These are phyloP conservation scores for Gonatopus flavifemur DNA, from an alignment of 1,140 invertebrate species.

Conservation along the genomic window DNA sequence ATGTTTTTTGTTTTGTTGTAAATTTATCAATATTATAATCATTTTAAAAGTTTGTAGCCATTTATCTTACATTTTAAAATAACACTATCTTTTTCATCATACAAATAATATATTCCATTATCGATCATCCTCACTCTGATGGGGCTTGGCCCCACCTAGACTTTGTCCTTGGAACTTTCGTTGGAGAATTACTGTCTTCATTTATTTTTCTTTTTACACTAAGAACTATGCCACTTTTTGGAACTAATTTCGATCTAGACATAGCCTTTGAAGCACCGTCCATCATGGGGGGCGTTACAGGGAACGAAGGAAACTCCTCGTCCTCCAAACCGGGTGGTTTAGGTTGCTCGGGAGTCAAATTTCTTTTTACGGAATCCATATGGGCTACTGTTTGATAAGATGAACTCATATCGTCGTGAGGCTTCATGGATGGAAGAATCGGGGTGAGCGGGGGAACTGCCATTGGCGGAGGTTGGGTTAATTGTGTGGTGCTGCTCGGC, in stretches of 20 bases:
- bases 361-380: slow-evolving; percentile 25
- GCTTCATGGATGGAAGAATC: neutral
- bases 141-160: slow-evolving; percentile 52
- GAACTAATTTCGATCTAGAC: slow-evolving; percentile 26
- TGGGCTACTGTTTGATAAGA: slow-evolving; percentile 9
- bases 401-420: neutral
- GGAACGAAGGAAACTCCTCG: slow-evolving; percentile 37
- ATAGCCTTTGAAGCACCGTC: slow-evolving; percentile 10
- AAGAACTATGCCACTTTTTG: slow-evolving; percentile 45
- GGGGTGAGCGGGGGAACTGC: neutral
- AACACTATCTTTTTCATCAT: no score
- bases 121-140: slow-evolving; percentile 19
- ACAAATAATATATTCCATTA: no score
- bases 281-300: slow-evolving; percentile 17
- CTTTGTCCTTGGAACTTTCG: slow-evolving; percentile 38
- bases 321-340: slow-evolving; percentile 48
- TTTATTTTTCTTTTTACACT: slow-evolving; percentile 42
- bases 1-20: no score
- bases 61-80: no score
- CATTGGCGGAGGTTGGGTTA: neutral
- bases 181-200: slow-evolving; percentile 26
- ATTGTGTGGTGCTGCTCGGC: neutral
- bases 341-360: slow-evolving; percentile 34
- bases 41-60: no score
- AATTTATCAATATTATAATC: no score